A percentile compares a stretch with the other conserved stretches of the same genome.
Evolutionary conservation across 2,113 vertebrate genomes (phyloP).

Genomic region (Strix aluco): DNA sequence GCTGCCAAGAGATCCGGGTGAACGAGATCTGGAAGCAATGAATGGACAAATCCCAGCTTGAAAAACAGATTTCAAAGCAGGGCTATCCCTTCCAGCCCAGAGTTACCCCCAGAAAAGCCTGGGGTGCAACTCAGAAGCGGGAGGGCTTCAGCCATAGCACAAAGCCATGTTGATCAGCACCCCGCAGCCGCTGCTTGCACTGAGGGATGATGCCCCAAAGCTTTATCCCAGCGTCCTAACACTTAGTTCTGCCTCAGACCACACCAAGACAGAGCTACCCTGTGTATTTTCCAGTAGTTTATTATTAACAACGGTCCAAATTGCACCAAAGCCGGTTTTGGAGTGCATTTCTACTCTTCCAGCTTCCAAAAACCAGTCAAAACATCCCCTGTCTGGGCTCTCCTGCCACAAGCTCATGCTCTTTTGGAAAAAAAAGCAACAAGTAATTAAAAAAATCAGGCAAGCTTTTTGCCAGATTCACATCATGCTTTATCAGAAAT

Average conservation of each 20-base stretch:
- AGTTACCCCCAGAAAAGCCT: not conserved
- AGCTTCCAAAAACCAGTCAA: not conserved
- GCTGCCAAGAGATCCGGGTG: not conserved
- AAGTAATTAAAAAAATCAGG: not conserved
- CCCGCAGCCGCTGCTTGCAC: no score
- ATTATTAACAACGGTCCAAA: not conserved
- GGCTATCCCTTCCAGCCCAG: not conserved
- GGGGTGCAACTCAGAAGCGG: accelerated
- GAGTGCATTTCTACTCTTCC: not conserved
- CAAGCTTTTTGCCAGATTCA: not conserved
- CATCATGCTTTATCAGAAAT: not conserved
- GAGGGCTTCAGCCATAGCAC: not conserved
- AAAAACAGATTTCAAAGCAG: not conserved
- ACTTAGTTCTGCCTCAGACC: not conserved
- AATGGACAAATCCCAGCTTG: not conserved
- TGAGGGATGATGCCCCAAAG: no score
- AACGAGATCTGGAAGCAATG: not conserved
- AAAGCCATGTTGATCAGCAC: no score
- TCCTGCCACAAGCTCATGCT: not conserved
- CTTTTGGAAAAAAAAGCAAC: not conserved
- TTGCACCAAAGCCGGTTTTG: not conserved
- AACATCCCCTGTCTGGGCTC: not conserved
- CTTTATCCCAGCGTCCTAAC: not conserved
- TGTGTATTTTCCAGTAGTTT: not conserved
- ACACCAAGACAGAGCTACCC: not conserved